Conservation (phyloP, 1,140 invertebrate species). For the Polypedilum pembai region DNA sequence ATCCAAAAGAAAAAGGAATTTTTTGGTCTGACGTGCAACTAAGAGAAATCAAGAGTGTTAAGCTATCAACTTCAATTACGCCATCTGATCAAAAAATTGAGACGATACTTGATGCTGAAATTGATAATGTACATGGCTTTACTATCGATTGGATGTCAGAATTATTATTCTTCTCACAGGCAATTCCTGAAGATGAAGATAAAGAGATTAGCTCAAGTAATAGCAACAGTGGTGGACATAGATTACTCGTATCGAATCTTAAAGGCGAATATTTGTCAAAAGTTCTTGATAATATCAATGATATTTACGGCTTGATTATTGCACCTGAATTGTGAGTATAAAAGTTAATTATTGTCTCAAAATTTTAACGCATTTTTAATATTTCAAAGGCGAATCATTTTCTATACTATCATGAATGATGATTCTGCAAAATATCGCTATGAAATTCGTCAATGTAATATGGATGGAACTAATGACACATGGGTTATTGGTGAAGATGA, state of each 20-base stretch:
- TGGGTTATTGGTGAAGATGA: background rate
- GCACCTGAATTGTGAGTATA: slow-evolving; percentile 51
- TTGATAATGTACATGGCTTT: slow-evolving; percentile 51
- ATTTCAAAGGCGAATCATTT: slow-evolving; percentile 51
- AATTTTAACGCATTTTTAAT: too few species aligned
- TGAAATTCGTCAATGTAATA: slow-evolving; percentile 53
- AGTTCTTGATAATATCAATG: slow-evolving; percentile 39
- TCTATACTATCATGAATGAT: slow-evolving; percentile 44
- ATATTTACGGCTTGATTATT: slow-evolving; percentile 52
- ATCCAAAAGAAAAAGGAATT: slow-evolving; percentile 58
- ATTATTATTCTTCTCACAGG: slow-evolving; percentile 20
- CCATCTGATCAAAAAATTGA: slow-evolving; percentile 38
- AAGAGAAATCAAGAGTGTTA: slow-evolving; percentile 65
- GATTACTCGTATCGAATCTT: slow-evolving; percentile 60
- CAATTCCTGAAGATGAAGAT: slow-evolving; percentile 61
- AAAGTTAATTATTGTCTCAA: too few species aligned
- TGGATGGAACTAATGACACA: slow-evolving; percentile 51
- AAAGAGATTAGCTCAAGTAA: slow-evolving; percentile 47
- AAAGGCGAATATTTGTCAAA: slow-evolving; percentile 60
- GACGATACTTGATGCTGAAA: slow-evolving; percentile 66
- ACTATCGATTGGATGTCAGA: slow-evolving; percentile 33
- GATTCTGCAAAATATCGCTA: slow-evolving; percentile 42
- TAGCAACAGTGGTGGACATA: slow-evolving; percentile 39
- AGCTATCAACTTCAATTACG: slow-evolving; percentile 56
- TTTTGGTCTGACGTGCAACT: slow-evolving; percentile 72